Conservation (phyloP, 2,797 vertebrate genomes). For the Lepus townsendii region DNA sequence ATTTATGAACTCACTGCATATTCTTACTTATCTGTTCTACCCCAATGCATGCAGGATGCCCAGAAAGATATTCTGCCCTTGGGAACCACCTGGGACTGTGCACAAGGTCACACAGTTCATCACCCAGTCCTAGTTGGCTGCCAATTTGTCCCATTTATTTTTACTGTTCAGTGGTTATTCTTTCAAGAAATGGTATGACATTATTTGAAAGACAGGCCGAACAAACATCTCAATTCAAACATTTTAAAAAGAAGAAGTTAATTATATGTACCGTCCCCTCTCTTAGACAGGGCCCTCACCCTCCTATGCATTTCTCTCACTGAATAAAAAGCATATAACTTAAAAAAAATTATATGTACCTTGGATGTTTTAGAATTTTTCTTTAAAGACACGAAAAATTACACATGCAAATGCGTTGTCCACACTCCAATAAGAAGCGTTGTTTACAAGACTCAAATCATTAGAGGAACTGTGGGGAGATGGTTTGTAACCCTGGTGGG, state of each 20-base stretch:
- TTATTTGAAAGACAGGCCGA: neutral
- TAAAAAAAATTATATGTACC: neutral
- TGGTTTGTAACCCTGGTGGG: neutral
- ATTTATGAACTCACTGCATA: neutral
- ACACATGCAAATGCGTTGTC: neutral
- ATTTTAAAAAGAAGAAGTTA: constrained; percentile 39
- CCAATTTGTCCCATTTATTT: neutral
- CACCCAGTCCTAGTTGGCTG: neutral
- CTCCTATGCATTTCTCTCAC: no score
- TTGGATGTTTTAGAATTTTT: neutral
- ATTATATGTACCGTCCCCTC: neutral
- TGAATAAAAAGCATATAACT: no score
- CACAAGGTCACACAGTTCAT: neutral
- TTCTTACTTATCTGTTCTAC: neutral
- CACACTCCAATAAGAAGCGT: neutral
- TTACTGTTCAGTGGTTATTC: neutral
- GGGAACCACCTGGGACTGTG: neutral
- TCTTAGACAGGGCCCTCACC: no score
- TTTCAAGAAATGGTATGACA: neutral
- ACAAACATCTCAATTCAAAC: neutral
- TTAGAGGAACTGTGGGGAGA: neutral
- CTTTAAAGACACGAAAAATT: neutral
- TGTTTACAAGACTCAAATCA: neutral
- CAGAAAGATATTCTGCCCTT: neutral
- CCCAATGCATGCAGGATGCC: neutral